Evolutionary conservation across 2,888 invertebrate genomes (phyloP), one percentile per base, ranked within the genome.

Genomic region (Notocelia uddmanniana): DNA sequence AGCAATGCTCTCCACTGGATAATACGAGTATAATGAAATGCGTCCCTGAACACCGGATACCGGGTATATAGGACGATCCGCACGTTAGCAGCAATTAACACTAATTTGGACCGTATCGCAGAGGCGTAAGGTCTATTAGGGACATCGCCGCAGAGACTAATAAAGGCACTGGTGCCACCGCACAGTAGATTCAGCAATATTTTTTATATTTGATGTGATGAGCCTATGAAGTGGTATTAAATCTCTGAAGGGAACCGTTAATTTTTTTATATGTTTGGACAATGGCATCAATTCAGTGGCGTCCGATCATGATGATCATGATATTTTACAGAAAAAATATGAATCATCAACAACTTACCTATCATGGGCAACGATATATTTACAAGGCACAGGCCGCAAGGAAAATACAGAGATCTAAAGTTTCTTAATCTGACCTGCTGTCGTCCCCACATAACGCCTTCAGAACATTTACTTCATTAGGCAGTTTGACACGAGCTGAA

Each of bases 401-500:
- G 15, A 41, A 41, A 41, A 41, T 41, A 41, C n/a, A 5, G 15
- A 31, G 8, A 15, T 5, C 15, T 13, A 5, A 41, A 13, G 41
- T 41, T 41, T 41, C 10, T 34, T 19, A 37, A 48, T 15, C 45
- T 9, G 45, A 31, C 57, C 59, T 37, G n/a, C 41, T 58, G 50
- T 52, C 50, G 15, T 58, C 18, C 45, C 59, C 41, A 45, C 23
- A 66, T 52, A 59, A 48, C 58, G 45, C 55, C 58, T 59, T 34
- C 54, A 60, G 59, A 59, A 71, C 66, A 71, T 54, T 71, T 71
- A 71, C 57, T 71, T 67, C 67, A 71, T 66, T 68, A 69, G 69
- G 58, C 69, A 73, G 73, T 66, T 60, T 69, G 66, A 64, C 69
- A 59, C 60, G 59, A 54, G 41, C 18, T 45, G 73, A 69, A 69